Evolutionary conservation across 2,113 vertebrate genomes (phyloP).

Genomic region (Odocoileus virginianus): DNA sequence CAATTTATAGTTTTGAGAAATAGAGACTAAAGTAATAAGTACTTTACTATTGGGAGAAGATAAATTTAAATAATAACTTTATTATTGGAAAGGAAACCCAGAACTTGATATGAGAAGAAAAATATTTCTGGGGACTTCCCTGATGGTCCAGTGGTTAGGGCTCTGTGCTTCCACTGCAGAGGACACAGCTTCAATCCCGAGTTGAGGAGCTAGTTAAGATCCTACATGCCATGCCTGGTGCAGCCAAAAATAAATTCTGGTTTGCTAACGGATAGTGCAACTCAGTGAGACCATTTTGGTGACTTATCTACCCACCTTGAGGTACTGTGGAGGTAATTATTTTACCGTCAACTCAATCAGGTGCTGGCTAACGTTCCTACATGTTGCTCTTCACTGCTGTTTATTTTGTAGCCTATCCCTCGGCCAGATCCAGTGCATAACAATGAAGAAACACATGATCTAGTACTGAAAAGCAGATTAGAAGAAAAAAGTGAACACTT

Average conservation of each 20-base stretch:
- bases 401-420: conserved; percentile 85
- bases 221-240: not conserved
- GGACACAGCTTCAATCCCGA: not conserved
- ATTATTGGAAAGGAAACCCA: conserved; percentile 24
- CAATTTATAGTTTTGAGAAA: conserved; percentile 29
- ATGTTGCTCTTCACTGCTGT: conserved; percentile 9
- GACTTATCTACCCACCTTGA: not conserved
- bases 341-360: not conserved
- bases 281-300: not conserved
- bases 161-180: not conserved
- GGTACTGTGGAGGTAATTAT: not conserved
- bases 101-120: not conserved
- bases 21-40: conserved; percentile 5
- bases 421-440: conserved; percentile 83
- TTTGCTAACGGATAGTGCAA: not conserved
- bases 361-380: not conserved
- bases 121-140: not conserved
- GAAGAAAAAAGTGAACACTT: conserved; percentile 76
- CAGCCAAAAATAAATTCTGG: not conserved
- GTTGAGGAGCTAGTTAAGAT: not conserved
- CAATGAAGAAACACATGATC: conserved; percentile 89
- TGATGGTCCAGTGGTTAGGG: not conserved
- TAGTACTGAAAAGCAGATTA: conserved; percentile 89
- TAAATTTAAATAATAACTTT: not conserved
- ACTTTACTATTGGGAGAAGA: not conserved